Evolutionary conservation across 1,140 invertebrate genomes (phyloP), one percentile per base, ranked within the genome.

Genomic region (Linepithema humile): DNA sequence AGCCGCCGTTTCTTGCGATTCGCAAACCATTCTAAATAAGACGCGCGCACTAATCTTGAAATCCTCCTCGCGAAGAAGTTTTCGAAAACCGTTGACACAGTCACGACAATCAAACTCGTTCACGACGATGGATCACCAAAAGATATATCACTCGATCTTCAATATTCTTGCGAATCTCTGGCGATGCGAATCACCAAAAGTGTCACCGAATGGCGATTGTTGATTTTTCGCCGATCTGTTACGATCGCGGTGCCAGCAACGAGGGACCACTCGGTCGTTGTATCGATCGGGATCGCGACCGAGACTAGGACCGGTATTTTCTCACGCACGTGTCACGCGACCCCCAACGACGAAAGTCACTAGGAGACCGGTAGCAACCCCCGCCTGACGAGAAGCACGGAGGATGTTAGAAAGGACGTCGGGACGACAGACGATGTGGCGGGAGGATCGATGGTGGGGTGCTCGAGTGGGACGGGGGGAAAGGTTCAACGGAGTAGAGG

Each of bases 291-390:
- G 6, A 50, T 29, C 45, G 32, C 20, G 48, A 83, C 40, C 77
- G 62, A 53, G 60, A 26, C 20, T 38, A 20, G 32, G 48, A 83
- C 69, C 70, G 85, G 82, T 86, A 48, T 78, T 80, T 75, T 62
- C 83, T 85, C 82, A 91, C 90, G 90, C 93, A 94, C 92, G 92
- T 93, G 92, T 91, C 91, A 90, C 90, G 86, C 91, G 90, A 89
- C 83, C 89, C 82, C 88, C 45, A 45, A 78, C 60, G 60, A 91
- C 89, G 89, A 90, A 92, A 92, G 89, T 92, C 90, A 94, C 92
- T 94, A 90, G 83, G 78, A 85, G 83, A 78, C 84, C 57, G 85
- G 83, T 77, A 84, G 84, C 77, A 35, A 84, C 64, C 80, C 83
- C 55, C 85, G 72, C 84, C 77, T 80, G 70, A 23, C 77, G 77